Conservation (phyloP, 2,797 vertebrate species). For the Hozukius guyotensis region DNA sequence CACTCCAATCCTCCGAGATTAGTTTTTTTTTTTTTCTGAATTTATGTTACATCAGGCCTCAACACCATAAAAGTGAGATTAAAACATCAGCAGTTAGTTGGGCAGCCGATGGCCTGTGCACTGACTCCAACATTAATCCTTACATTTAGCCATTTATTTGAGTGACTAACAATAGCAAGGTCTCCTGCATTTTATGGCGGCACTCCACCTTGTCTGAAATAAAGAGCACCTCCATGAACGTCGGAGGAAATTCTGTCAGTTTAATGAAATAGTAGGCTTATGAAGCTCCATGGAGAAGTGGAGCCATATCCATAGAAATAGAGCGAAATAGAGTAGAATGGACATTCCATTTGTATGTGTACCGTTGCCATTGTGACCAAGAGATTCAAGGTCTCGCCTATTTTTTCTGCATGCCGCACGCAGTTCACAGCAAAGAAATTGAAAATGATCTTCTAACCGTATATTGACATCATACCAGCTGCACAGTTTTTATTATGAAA, state of each 20-base stretch:
- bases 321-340: no score
- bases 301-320: neutral
- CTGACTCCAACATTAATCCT: neutral
- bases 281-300: neutral
- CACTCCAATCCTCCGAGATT: neutral
- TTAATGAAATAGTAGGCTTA: neutral
- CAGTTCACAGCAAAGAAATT: no score
- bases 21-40: neutral
- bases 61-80: neutral
- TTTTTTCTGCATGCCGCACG: no score
- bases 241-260: neutral
- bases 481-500: no score
- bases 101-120: neutral
- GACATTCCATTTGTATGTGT: no score
- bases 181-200: neutral
- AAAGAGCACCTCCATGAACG: neutral
- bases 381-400: no score
- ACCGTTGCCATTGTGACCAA: no score
- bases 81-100: neutral
- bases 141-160: neutral
- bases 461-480: no score
- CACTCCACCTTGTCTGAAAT: neutral
- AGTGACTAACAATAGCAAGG: neutral
- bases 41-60: neutral
- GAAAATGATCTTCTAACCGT: no score